Evolutionary conservation across 92 coral and sea anemone genomes (phyloP).

Genomic region (Isaurus tuberculatus): DNA sequence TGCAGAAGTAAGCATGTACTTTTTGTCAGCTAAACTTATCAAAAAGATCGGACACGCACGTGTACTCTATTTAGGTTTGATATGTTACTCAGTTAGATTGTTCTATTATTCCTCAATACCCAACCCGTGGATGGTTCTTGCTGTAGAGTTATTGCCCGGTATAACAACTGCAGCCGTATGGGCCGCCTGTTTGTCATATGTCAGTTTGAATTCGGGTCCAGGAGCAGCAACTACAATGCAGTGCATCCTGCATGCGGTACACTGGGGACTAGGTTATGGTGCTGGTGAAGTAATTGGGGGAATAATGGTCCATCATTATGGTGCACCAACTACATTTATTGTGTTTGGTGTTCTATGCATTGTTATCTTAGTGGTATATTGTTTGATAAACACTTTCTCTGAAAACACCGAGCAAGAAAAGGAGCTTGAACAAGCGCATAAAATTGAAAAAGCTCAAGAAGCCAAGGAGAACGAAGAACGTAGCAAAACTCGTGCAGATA

Average conservation of each 20-base stretch:
- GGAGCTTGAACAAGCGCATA: constrained; percentile 64
- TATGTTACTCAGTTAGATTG: constrained; percentile 89
- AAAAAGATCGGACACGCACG: constrained; percentile 96
- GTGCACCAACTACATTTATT: constrained; percentile 94
- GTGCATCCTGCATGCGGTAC: constrained; percentile 98
- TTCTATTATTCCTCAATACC: constrained; percentile 94
- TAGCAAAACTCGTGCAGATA: too few species aligned
- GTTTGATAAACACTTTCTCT: constrained; percentile 87
- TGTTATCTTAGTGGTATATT: constrained; percentile 76
- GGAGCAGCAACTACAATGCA: constrained; percentile 99
- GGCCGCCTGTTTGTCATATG: constrained; percentile 99
- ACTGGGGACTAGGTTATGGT: constrained; percentile 99
- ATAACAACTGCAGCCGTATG: constrained; percentile 99
- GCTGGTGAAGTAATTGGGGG: constrained; percentile 99
- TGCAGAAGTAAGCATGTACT: constrained; percentile 99
- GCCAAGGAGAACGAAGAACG: constrained; percentile 50
- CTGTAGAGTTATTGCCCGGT: constrained; percentile 96
- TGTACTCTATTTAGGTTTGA: constrained; percentile 90
- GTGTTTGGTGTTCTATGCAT: constrained; percentile 89
- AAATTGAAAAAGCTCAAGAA: constrained; percentile 51
- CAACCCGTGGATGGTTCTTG: constrained; percentile 95
- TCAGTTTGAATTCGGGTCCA: constrained; percentile 97
- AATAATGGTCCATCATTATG: constrained; percentile 94
- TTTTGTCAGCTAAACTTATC: constrained; percentile 92
- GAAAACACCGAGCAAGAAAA: constrained; percentile 57